Evolutionary conservation across 2,888 invertebrate genomes (phyloP).

Genomic region (Tryphoninae sp.): DNA sequence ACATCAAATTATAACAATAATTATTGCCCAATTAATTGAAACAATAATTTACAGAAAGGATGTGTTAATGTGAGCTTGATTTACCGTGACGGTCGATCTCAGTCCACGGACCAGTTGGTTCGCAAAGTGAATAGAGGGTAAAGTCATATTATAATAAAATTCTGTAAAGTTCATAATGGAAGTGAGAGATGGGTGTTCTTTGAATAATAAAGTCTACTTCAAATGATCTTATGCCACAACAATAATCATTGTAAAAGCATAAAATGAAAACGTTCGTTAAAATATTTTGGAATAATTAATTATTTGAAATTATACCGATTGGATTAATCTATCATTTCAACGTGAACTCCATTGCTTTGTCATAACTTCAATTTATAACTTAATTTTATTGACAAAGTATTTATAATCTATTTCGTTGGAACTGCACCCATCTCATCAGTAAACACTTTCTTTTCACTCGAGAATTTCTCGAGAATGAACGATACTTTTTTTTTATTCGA

Average conservation of each 20-base stretch:
- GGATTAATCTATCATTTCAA: neutral
- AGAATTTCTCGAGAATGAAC: constrained; percentile 13
- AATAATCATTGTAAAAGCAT: no score
- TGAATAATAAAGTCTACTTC: neutral
- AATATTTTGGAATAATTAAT: no score
- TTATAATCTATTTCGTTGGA: neutral
- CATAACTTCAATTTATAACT: neutral
- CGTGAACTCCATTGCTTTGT: neutral
- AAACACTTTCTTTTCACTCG: constrained; percentile 1
- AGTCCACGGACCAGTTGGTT: constrained; percentile 85
- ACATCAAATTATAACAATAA: neutral
- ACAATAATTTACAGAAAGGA: constrained; percentile 1
- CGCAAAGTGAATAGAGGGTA: constrained; percentile 73
- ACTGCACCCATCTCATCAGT: neutral
- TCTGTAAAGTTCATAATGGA: neutral
- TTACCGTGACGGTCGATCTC: constrained; percentile 81
- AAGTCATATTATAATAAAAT: constrained; percentile 73
- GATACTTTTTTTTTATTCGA: constrained; percentile 6
- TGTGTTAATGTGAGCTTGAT: constrained; percentile 57
- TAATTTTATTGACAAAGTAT: neutral
- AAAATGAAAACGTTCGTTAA: no score
- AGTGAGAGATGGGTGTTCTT: neutral
- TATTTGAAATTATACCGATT: neutral
- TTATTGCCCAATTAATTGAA: neutral
- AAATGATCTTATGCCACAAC: no score